Conservation (phyloP, 2,113 vertebrate species). For the Callaeas wilsoni region DNA sequence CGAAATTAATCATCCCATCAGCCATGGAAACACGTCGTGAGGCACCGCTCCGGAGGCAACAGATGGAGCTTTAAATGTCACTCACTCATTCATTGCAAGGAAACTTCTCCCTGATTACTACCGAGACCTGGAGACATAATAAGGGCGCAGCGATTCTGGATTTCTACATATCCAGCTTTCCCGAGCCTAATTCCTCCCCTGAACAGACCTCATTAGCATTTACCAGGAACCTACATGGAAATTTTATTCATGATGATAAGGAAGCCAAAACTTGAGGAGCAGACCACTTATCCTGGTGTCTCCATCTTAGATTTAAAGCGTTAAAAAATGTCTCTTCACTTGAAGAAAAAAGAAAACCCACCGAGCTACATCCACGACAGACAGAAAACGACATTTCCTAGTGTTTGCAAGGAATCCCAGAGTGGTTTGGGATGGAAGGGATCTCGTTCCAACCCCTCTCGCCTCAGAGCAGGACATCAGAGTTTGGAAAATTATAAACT, state of each 20-base stretch:
- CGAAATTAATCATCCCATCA: constrained; percentile 30
- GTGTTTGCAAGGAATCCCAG: neutral
- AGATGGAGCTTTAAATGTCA: constrained; percentile 55
- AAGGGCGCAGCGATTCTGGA: neutral
- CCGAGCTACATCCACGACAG: neutral
- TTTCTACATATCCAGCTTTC: neutral
- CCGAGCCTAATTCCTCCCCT: neutral
- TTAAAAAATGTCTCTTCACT: neutral
- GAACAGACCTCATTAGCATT: neutral
- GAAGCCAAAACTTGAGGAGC: neutral
- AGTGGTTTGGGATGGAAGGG: neutral
- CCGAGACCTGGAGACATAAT: neutral
- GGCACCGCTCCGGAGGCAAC: neutral
- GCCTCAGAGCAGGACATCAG: neutral
- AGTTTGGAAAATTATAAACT: neutral
- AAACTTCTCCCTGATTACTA: neutral
- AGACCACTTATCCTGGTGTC: neutral
- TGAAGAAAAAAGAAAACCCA: neutral
- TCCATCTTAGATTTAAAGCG: neutral
- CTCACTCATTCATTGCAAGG: neutral
- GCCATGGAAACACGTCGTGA: neutral
- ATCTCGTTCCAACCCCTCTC: fast-evolving
- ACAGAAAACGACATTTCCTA: neutral
- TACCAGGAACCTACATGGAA: neutral
- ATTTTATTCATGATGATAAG: neutral